phyloP scores from a whole-genome alignment of 1,140 invertebrate species.

The Metopolophium dirhodum region DNA sequence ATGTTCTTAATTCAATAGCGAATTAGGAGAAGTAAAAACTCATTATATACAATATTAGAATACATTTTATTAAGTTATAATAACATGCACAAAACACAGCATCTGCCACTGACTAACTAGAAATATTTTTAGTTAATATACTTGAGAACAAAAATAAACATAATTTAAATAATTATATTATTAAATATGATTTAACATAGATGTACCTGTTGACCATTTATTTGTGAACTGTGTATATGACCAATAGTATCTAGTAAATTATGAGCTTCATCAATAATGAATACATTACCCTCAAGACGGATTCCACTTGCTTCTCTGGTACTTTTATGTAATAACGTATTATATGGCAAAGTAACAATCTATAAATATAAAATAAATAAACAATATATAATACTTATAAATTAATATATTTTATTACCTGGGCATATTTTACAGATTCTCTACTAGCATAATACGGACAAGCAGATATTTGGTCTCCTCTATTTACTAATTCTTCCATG shows the following conservation, averaged over 20 bases:
- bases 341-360: conserved; percentile 84
- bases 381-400: conserved; percentile 50
- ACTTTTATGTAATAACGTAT: conserved; percentile 83
- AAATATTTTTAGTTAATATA: neutral
- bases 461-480: conserved; percentile 74
- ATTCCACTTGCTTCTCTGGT: conserved; percentile 87
- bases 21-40: neutral
- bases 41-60: too few relatives aligned
- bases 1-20: neutral
- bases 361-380: conserved; percentile 60
- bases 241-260: conserved; percentile 92
- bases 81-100: too few relatives aligned
- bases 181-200: neutral
- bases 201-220: conserved; percentile 72
- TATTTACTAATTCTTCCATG: conserved; percentile 83
- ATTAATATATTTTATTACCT: conserved; percentile 65
- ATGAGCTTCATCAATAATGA: conserved; percentile 97
- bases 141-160: neutral
- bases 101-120: neutral
- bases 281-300: conserved; percentile 79
- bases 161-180: neutral
- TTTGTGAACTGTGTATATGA: conserved; percentile 80
- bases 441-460: conserved; percentile 92
- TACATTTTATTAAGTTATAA: too few relatives aligned
- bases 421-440: conserved; percentile 78